phyloP scores from a whole-genome alignment of 2,113 vertebrate species.

The Hiodon tergisus region DNA sequence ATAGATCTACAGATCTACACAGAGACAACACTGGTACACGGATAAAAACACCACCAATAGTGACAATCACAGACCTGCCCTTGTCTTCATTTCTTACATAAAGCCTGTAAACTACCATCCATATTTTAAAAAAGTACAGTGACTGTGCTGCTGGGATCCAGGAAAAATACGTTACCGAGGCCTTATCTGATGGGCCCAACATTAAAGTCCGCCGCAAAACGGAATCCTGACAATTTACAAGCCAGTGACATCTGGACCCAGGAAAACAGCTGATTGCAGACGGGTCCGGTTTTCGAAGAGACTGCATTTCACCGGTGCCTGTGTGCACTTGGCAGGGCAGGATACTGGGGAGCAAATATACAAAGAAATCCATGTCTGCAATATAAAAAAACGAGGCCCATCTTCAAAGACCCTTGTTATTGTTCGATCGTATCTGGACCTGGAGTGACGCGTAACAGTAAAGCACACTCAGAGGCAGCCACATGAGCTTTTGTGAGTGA shows the following conservation, averaged over 20 bases:
- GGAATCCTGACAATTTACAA: slow-evolving; percentile 48
- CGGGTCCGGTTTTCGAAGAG: background rate
- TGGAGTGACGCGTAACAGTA: slow-evolving; percentile 7
- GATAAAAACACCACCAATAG: slow-evolving; percentile 46
- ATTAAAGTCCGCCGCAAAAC: slow-evolving; percentile 61
- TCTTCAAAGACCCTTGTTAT: slow-evolving; percentile 48
- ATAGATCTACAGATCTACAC: too few species aligned
- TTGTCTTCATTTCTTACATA: slow-evolving; percentile 49
- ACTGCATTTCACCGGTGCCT: background rate
- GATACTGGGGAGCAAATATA: background rate
- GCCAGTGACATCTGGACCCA: slow-evolving; percentile 36
- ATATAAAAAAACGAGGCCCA: slow-evolving; percentile 28
- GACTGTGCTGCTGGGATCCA: slow-evolving; percentile 40
- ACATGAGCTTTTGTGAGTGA: slow-evolving; percentile 39
- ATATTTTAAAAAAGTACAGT: slow-evolving; percentile 42
- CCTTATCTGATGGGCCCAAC: slow-evolving; percentile 68
- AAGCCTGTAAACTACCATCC: slow-evolving; percentile 35
- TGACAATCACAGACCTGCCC: slow-evolving; percentile 49
- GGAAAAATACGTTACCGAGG: slow-evolving; percentile 53
- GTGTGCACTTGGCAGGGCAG: slow-evolving; percentile 1
- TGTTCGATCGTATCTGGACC: slow-evolving; percentile 54
- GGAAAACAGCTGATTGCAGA: too few species aligned
- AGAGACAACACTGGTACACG: slow-evolving; percentile 6
- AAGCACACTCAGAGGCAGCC: slow-evolving; percentile 39
- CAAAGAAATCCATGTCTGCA: slow-evolving; percentile 17